These are phyloP conservation scores for Leptinotarsa texana DNA, from an alignment of 1,140 invertebrate species.

Conservation along the genomic window DNA sequence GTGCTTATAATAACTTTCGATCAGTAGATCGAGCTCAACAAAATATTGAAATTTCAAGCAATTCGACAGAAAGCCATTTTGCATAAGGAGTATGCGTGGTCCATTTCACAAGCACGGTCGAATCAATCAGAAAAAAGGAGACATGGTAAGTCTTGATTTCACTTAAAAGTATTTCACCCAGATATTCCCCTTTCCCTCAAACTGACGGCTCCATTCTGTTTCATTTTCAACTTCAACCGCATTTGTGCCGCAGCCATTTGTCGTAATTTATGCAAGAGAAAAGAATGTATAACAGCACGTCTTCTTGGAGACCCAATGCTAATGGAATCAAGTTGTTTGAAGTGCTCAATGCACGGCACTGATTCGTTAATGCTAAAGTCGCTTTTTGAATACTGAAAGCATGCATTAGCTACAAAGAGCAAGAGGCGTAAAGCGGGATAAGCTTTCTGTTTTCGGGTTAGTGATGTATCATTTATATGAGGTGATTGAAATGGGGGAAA, in stretches of 20 bases:
- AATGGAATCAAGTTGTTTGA: conserved; percentile 8
- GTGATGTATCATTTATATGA: no score
- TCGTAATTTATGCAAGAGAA: conserved; percentile 3
- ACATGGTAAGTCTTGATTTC: no score
- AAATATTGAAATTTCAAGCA: no score
- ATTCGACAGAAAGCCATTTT: no score
- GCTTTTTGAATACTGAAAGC: conserved; percentile 3
- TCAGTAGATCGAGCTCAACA: no score
- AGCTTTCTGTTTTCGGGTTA: background rate
- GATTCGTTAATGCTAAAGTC: background rate
- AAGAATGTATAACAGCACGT: background rate
- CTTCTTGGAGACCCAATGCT: background rate
- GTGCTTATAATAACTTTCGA: no score
- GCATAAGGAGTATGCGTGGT: no score
- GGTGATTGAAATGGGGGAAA: no score
- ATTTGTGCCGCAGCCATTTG: background rate
- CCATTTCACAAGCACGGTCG: no score
- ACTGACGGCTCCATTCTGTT: background rate
- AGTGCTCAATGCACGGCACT: background rate
- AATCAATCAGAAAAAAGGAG: no score
- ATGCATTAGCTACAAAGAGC: background rate
- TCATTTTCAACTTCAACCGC: background rate
- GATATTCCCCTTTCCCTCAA: no score
- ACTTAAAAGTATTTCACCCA: no score
- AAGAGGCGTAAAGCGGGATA: background rate